These are phyloP conservation scores for Amorpha juglandis DNA, from an alignment of 2,888 invertebrate genomes.

Conservation along the genomic window DNA sequence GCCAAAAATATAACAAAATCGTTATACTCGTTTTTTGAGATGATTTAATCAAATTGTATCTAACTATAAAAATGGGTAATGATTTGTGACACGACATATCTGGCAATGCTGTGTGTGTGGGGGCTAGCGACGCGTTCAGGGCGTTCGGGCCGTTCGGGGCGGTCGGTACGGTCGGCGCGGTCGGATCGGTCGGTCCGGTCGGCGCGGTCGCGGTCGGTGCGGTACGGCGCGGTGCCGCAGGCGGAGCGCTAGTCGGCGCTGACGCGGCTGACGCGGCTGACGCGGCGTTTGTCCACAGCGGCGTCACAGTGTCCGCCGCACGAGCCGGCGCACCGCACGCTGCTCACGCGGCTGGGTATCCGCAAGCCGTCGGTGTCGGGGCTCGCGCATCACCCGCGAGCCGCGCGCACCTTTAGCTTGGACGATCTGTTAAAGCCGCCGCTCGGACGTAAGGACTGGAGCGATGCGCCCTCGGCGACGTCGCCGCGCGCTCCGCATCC, in stretches of 20 bases:
- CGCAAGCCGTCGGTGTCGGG: constrained; percentile 94
- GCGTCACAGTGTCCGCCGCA: constrained; percentile 74
- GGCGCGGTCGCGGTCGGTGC: constrained; percentile 45
- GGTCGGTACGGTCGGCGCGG: constrained; percentile 37
- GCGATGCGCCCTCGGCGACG: constrained; percentile 63
- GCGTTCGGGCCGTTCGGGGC: constrained; percentile 61
- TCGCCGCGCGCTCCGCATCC: constrained; percentile 69
- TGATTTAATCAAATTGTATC: no score
- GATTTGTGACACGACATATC: constrained; percentile 35
- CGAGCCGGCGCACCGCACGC: constrained; percentile 85
- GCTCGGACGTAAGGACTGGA: constrained; percentile 90
- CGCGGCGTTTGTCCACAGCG: constrained; percentile 82
- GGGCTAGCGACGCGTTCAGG: constrained; percentile 58
- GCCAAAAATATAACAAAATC: no score
- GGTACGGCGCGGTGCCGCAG: constrained; percentile 67
- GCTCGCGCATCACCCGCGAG: constrained; percentile 88
- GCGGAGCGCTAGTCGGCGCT: constrained; percentile 54
- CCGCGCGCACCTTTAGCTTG: constrained; percentile 93
- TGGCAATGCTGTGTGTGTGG: constrained; percentile 67
- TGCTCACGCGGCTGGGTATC: constrained; percentile 93
- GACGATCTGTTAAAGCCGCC: constrained; percentile 94
- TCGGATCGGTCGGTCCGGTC: constrained; percentile 60
- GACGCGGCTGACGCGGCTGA: constrained; percentile 40
- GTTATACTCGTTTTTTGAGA: no score
- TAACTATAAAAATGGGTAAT: not conserved